Base-by-base conservation (phyloP, 2,888 invertebrate genomes). In the Galerucella pusilla region DNA sequence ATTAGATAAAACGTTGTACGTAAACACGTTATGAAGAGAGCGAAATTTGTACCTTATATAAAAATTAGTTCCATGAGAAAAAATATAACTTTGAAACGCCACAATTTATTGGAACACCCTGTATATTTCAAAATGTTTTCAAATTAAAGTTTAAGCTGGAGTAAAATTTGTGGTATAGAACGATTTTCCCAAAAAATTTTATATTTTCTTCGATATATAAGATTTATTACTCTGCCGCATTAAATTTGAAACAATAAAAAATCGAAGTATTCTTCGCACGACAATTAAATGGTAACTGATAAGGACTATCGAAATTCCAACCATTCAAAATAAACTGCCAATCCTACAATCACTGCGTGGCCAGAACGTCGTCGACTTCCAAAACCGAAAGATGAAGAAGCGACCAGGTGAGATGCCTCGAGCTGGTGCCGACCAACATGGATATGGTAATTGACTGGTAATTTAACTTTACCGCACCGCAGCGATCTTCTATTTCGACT, bases 371-470 rank as follows among this genome's bases (percentile, higher is more conserved):
- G 52, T 71, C 60, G 61, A 42, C 25, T 64, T 45, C 64, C 35
- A 60, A 57, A 42, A 73, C 63, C 66, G 59, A 59, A 67, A 73
- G 52, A 64, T 75, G 77, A 72, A 78, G 78, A 72, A 75, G 75
- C 66, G 80, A 79, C 79, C 80, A 80, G 80, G 80, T 80, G 80
- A 80, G 81, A 77, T 77, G 79, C 81, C 79, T 73, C 77, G 75
- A 78, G 80, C 78, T 66, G 65, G 64, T 68, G 67, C 70, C 76
- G 75, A 80, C 78, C 80, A 79, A 77, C 80, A 81, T 81, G 83
- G 82, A 85, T 85, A 85, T 83, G 84, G 85, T 85, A 85, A 85
- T 85, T 84, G 85, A 85, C 84, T 84, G 83, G 84, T 85, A 85
- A 85, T 85, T 84, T 85, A 83, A 84, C 84, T 84, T 83, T 73